Conservation (phyloP, 2,797 vertebrate genomes). For the Sebastiscus albofasciatus region DNA sequence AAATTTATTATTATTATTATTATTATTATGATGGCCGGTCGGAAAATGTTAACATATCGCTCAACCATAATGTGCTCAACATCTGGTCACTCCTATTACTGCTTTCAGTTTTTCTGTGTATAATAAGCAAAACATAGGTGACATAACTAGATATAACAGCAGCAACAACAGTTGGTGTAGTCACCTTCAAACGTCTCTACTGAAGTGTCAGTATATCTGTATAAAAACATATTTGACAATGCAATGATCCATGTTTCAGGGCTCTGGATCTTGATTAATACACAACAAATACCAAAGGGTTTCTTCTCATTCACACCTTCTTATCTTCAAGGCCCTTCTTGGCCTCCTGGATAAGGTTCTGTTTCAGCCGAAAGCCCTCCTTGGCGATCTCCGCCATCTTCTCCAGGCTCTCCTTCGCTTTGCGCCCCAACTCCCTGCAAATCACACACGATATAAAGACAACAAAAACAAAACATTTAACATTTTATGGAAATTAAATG, state of each 20-base stretch:
- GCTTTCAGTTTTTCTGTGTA: neutral
- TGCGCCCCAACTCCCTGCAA: constrained; percentile 89
- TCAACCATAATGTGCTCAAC: too few relatives aligned
- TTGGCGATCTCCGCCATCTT: constrained; percentile 89
- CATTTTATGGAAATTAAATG: neutral
- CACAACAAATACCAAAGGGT: neutral
- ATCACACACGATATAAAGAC: constrained; percentile 3
- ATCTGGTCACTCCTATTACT: neutral
- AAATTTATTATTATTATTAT: too few relatives aligned
- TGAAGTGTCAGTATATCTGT: neutral
- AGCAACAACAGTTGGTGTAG: neutral
- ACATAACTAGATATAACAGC: neutral
- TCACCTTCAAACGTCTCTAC: neutral
- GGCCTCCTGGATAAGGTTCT: constrained; percentile 89
- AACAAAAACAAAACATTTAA: neutral
- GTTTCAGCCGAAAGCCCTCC: constrained; percentile 90
- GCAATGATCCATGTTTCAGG: neutral
- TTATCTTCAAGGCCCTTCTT: constrained; percentile 88
- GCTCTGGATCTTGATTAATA: neutral
- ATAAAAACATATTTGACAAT: neutral
- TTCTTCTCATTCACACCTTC: constrained; percentile 76
- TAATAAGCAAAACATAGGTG: neutral
- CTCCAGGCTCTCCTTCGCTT: constrained; percentile 87
- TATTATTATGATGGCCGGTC: too few relatives aligned
- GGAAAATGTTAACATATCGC: too few relatives aligned